Base-by-base conservation (phyloP, 1,140 invertebrate species). In the Drosophila kurseongensis region DNA sequence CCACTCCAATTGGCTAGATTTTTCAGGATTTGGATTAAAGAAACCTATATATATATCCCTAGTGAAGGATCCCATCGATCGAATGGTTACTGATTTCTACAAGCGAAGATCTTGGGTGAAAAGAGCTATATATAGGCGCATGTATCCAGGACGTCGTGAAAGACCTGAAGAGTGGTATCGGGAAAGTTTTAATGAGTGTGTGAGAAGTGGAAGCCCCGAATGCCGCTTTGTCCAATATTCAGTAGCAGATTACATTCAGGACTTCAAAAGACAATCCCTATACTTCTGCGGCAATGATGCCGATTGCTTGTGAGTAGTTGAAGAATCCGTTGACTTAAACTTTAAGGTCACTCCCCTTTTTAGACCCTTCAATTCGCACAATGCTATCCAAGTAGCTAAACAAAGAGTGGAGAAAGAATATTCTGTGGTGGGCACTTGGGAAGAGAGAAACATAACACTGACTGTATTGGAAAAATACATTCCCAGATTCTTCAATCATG, bases 161-260 rank as follows among this genome's bases (percentile, higher is more conserved):
- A 95, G 96, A 6, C 95, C 97, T 91, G 95, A 95, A 5, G 94
- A 95, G 45, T 98, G 97, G 97, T 93, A 97, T 4, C 97, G 96
- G 90, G 97, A 97, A 95, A 96, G 97, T 92, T 98, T 97, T 90
- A 96, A 97, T 90, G 95, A 96, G 2, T 98, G 97, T 80, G 97
- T 98, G 9, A 92, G 96, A 58, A 95, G 94, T 50, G 95, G 95
- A 1, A 96, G 97, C 91, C 94, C 95, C n/a, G 97, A 98, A 92
- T 98, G 97, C 78, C 94, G 94, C 65, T 97, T 97, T 91, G 88
- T 96, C 5, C 95, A 95, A 72, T 96, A 96, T 0, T 95, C 96
- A 78, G 95, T 96, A 0, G 94, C 95, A 63, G 96, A 97, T 91
- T 95, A 96, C 9, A 96, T 97, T 60, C 96, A 96, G 12, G 96